Evolutionary conservation across 2,797 vertebrate species (phyloP).

Genomic region (Acomys russatus): DNA sequence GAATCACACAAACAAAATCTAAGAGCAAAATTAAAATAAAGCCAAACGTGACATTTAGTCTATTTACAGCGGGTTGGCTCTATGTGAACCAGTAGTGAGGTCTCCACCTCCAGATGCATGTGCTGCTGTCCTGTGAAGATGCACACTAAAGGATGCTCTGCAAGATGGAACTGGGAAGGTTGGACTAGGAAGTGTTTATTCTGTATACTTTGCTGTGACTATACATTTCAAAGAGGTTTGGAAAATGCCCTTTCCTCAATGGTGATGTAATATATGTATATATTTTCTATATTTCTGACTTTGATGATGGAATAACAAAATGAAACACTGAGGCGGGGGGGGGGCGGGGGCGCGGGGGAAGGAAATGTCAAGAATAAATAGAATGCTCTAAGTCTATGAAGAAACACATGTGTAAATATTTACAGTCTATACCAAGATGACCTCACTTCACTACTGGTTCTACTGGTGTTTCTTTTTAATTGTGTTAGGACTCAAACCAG

Average conservation of each 20-base stretch:
- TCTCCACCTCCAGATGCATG: constrained; percentile 95
- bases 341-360: too few relatives aligned
- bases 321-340: constrained; percentile 65
- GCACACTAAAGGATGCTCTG: constrained; percentile 94
- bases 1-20: background rate
- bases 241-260: background rate
- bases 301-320: constrained; percentile 88
- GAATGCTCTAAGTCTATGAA: constrained; percentile 15
- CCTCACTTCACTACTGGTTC: background rate
- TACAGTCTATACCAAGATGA: background rate
- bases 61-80: constrained; percentile 96
- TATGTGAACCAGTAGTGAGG: constrained; percentile 96
- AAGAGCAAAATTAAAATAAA: background rate
- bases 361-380: background rate
- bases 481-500: background rate
- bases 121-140: constrained; percentile 95
- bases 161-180: constrained; percentile 95
- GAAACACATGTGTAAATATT: background rate
- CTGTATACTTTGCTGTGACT: constrained; percentile 92
- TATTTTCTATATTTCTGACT: constrained; percentile 86
- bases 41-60: constrained; percentile 95
- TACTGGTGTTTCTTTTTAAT: background rate
- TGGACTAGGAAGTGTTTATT: constrained; percentile 94
- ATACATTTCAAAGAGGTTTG: background rate
- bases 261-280: constrained; percentile 41